These are phyloP conservation scores for Acanthosepion pharaonis DNA, from an alignment of 2,888 invertebrate genomes.

Conservation along the genomic window DNA sequence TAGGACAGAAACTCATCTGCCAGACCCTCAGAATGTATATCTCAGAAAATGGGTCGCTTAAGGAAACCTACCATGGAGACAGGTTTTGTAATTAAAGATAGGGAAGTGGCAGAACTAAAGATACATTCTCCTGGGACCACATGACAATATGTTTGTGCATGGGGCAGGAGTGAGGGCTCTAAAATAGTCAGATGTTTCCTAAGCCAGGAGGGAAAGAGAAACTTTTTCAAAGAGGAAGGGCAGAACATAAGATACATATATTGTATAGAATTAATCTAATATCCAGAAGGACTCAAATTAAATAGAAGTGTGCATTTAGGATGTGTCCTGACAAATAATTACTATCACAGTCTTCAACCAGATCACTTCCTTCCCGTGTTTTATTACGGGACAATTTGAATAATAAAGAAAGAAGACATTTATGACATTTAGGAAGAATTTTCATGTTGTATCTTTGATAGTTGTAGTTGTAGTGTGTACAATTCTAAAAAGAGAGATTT, in stretches of 20 bases:
- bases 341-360: background rate
- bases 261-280: background rate
- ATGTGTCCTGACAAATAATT: constrained; percentile 13
- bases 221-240: background rate
- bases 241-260: background rate
- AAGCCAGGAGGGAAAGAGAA: background rate
- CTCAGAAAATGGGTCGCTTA: background rate
- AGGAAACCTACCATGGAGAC: constrained; percentile 11
- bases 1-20: background rate
- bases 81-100: constrained; percentile 21
- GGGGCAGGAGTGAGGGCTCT: background rate
- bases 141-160: background rate
- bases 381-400: background rate
- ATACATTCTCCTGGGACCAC: background rate
- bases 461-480: background rate
- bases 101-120: constrained; percentile 8
- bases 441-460: background rate
- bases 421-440: background rate
- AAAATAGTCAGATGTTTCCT: constrained; percentile 3
- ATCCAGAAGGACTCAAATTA: background rate
- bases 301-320: background rate
- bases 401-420: background rate
- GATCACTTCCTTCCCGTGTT: background rate
- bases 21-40: background rate
- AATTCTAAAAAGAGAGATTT: background rate